Base-by-base conservation (phyloP, 2,113 vertebrate species). In the Pseudorectes ferrugineus region DNA sequence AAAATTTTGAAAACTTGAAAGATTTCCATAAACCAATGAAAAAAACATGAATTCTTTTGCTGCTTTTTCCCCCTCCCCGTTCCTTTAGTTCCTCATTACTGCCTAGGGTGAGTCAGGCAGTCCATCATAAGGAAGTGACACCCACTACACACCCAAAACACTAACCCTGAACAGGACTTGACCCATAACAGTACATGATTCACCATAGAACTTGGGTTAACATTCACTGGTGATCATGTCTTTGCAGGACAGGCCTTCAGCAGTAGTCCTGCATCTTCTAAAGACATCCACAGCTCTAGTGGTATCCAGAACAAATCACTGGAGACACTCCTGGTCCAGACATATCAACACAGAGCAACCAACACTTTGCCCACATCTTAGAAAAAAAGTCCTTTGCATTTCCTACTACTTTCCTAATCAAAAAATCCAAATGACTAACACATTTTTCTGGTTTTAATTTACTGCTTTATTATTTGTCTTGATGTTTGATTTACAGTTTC, bases 31-130 rank as follows among this genome's bases (percentile, higher is more conserved):
- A 70, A 73, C 10, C 13, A 58, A 14, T 2, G 3, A 51, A 62
- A 81, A 61, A 68, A 29, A 1, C 3, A 31, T 14, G 0, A 70
- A 77, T 65, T 89, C 2, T 72, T 57, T 22, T 61, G 36, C 62
- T 88, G 38, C 17, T 24, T 14, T 49, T 10, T 4, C 2, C 2
- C 1, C 5, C n/a, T 9, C 23, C 22, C 6, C 0, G 0, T 12
- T 79, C 23, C 43, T 88, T 90, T 48, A 76, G 40, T 95, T 96
- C 93, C 79, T 51, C 63, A 52, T 88, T 58, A 82, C 36, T 40
- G 35, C 46, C 45, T 35, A 9, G 63, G 59, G 63, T 85, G 85
- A 92, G 52, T 90, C 92, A 95, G 61, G 72, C 82, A 74, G 43
- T 5, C 51, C 45, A 80, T 12, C 2, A 2, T 4, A 71, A 66